Base-by-base conservation (phyloP, 2,797 vertebrate species). In the Enteromius anoplus region DNA sequence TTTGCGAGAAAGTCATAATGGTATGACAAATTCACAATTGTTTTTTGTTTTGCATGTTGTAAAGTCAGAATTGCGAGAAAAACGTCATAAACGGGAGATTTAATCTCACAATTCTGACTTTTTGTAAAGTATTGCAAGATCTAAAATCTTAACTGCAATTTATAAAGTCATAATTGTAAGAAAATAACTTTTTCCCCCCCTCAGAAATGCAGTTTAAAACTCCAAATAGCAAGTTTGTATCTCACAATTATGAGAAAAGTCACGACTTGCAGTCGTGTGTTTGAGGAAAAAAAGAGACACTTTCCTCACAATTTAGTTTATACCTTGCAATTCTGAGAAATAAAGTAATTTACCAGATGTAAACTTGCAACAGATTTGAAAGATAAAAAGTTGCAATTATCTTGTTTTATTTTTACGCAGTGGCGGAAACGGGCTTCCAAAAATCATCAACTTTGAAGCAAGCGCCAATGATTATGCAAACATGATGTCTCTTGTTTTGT, bases 391-490 rank as follows among this genome's bases (percentile, higher is more conserved):
- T 34, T 29, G 15, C 3, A 34, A 19, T 19, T 4, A 32, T 7
- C 62, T 17, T 7, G 2, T 29, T 17, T 65, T 9, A 32, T 17
- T 10, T 64, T 34, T 34, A 34, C 15, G 32, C 29, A 4, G 6
- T 19, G 15, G 29, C 29, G 1, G 29, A 34, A 65, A 34, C 62
- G 3, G 62, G 15, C 7, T 65, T 65, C 29, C 1, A 34, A 4
- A 29, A 65, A 49, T 84, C 53, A 83, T 68, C 75, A 49, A 77
- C 64, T 78, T 53, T 65, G 23, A 84, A 72, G 80, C 82, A 29
- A 77, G 80, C 81, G 71, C 49, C 65, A 68, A 71, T 73, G 66
- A 81, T 58, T 75, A 84, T 55, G 37, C 75, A 45, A 65, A 71
- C 80, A 87, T 40, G 47, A 65, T 58, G 62, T 78, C 53, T 71